Conservation (phyloP, 2,888 invertebrate species). For the Eristalis intricaria region DNA sequence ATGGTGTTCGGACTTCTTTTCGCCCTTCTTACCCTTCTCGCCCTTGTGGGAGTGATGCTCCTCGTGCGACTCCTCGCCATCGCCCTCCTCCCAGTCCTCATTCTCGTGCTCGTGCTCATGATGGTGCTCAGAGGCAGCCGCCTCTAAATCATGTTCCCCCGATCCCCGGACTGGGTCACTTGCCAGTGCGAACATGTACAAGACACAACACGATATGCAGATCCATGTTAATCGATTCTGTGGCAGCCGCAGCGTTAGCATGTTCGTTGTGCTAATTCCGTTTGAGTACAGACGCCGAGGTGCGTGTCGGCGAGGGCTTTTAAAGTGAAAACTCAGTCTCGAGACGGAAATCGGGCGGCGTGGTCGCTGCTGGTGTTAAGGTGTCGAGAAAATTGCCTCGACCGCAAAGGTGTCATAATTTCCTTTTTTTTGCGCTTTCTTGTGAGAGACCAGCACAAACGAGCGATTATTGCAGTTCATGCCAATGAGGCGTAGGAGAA, state of each 20-base stretch:
- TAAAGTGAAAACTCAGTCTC: slow-evolving; percentile 53
- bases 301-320: slow-evolving; percentile 63
- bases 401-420: slow-evolving; percentile 70
- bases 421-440: slow-evolving; percentile 7
- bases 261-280: slow-evolving; percentile 65
- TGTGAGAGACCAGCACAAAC: neutral
- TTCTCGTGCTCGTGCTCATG: slow-evolving; percentile 75
- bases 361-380: slow-evolving; percentile 27
- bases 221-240: slow-evolving; percentile 71
- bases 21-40: slow-evolving; percentile 87
- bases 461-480: slow-evolving; percentile 41
- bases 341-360: slow-evolving; percentile 42
- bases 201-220: slow-evolving; percentile 70
- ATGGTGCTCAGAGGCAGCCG: slow-evolving; percentile 79
- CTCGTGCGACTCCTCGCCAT: slow-evolving; percentile 86
- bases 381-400: slow-evolving; percentile 42
- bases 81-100: slow-evolving; percentile 83
- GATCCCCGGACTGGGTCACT: slow-evolving; percentile 58
- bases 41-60: slow-evolving; percentile 86
- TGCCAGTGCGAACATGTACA: slow-evolving; percentile 67
- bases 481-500: slow-evolving; percentile 37
- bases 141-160: slow-evolving; percentile 76
- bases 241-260: slow-evolving; percentile 63
- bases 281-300: slow-evolving; percentile 58
- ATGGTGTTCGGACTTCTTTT: slow-evolving; percentile 86